Conservation (phyloP, 2,888 invertebrate genomes). For the Koerneria pararmatus region DNA sequence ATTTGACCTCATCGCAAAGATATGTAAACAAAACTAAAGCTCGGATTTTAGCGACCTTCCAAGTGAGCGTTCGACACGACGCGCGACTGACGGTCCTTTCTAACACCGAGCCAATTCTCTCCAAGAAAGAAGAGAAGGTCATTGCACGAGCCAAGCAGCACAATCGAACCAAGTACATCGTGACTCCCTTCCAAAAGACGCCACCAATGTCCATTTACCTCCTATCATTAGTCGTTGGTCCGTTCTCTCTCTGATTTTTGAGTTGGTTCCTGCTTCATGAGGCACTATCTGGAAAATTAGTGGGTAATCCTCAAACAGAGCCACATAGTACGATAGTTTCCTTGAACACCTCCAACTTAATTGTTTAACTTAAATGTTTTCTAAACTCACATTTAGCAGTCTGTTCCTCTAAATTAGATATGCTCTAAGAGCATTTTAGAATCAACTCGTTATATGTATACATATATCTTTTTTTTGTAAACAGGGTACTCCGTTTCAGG, state of each 20-base stretch:
- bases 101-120: constrained; percentile 27
- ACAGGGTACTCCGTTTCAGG: constrained; percentile 31
- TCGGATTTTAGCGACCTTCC: constrained; percentile 11
- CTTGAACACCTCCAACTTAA: not conserved
- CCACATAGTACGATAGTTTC: not conserved
- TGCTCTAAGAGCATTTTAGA: no score
- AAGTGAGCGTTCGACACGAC: constrained; percentile 11
- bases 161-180: no score
- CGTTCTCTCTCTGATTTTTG: constrained; percentile 16
- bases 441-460: no score
- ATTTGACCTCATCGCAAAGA: not conserved
- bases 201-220: constrained; percentile 63
- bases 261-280: not conserved
- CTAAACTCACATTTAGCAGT: no score
- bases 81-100: constrained; percentile 28
- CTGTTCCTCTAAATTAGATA: no score
- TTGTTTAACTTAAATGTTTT: constrained; percentile 5
- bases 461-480: not conserved
- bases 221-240: constrained; percentile 57
- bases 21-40: not conserved
- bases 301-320: not conserved
- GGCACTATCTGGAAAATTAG: not conserved
- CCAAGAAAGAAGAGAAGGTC: constrained; percentile 5
- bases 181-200: constrained; percentile 56
- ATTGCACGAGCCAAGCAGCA: no score